Base-by-base conservation (phyloP, 2,797 vertebrate genomes). In the Centroberyx gerrardi region DNA sequence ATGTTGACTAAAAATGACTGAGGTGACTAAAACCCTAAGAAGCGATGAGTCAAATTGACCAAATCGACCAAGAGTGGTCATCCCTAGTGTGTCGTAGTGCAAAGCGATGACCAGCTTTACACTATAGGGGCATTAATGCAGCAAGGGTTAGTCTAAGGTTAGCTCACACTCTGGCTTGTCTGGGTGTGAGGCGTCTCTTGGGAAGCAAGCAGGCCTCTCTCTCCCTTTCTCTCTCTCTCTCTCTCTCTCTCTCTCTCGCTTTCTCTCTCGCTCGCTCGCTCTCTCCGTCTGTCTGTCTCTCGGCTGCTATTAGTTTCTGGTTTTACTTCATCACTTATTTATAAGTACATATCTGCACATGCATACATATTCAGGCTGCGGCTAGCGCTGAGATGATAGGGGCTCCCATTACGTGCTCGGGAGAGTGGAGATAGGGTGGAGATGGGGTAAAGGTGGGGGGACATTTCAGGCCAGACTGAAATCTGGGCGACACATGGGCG, bases 311-410 rank as follows among this genome's bases (percentile, higher is more conserved):
- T 82, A 69, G 49, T 70, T 71, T 79, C 14, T 72, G 67, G 46
- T 83, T 88, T 83, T 51, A 52, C 62, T 67, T 91, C 72, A 92
- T 93, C 62, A 90, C 73, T 92, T 93, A 93, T 92, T 92, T 82
- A 88, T 92, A 70, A 8, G 59, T 80, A 76, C 76, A 78, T 31
- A 76, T 84, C 75, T 86, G 61, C 56, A 72, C 65, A 68, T 66
- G 68, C 68, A 79, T 80, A 67, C 72, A 83, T 83, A 76, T 89
- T 86, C 72, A 82, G 62, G 65, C 40, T 22, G 4, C 52, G 40
- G 13, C 49, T 18, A 9, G 17, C 40, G 56, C 62, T 51, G 44
- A 56, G 52, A 67, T 27, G 69, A 82, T 76, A 6, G 1, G 2
- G 46, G 13, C 69, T 80, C 73, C 28, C n/a, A 0, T 52, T 62